Conservation (phyloP, 2,113 vertebrate genomes). For the Urocitellus parryii region DNA sequence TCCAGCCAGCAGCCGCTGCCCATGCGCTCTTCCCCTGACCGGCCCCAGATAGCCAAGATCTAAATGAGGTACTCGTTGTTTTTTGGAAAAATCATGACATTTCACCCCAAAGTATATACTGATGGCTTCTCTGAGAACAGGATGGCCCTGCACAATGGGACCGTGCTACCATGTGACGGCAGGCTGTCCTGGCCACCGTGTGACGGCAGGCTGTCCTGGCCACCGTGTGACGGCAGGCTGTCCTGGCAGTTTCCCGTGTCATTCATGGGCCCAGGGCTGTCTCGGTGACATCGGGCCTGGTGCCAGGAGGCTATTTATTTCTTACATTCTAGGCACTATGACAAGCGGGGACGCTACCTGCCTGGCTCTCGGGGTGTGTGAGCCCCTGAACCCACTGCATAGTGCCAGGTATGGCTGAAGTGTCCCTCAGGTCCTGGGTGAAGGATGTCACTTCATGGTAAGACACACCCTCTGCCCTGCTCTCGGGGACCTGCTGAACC, state of each 20-base stretch:
- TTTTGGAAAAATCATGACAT: not conserved
- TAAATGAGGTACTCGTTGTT: not conserved
- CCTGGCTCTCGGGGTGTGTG: not conserved
- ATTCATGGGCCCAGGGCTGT: accelerated
- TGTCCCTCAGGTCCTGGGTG: not conserved
- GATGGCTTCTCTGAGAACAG: not conserved
- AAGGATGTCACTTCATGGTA: not conserved
- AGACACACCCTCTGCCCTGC: not conserved
- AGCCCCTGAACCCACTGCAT: not conserved
- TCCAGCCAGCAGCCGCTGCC: not conserved
- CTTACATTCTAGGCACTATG: not conserved
- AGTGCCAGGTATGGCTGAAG: not conserved
- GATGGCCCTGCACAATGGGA: not conserved
- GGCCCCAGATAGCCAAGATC: not conserved
- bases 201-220: not conserved
- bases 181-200: not conserved
- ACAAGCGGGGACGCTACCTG: not conserved
- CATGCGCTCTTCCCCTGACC: not conserved
- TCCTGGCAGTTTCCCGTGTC: not conserved
- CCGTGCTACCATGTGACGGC: accelerated
- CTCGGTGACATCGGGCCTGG: not conserved
- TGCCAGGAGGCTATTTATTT: not conserved
- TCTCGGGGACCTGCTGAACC: not conserved
- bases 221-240: not conserved
- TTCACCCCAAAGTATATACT: not conserved